phyloP scores from a whole-genome alignment of 1,140 invertebrate genomes.

The Musca vetustissima region DNA sequence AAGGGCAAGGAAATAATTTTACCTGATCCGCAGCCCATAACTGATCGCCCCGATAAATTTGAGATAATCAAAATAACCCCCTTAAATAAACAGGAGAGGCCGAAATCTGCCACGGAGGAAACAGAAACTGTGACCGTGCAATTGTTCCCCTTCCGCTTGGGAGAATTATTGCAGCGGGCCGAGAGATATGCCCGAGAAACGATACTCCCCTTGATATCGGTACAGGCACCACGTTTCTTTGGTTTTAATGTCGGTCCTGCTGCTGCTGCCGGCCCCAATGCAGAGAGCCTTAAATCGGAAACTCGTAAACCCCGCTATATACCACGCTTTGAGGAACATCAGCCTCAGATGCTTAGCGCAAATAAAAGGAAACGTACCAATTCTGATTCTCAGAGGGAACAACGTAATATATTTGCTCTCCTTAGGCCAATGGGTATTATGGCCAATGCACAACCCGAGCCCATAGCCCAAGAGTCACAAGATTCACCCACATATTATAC shows the following conservation, averaged over 20 bases:
- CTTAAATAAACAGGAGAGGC: constrained; percentile 1
- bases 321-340: constrained; percentile 50
- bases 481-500: constrained; percentile 47
- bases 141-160: constrained; percentile 73
- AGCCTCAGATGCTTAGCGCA: constrained; percentile 34
- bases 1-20: constrained; percentile 54
- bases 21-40: constrained; percentile 16
- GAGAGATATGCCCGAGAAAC: constrained; percentile 78
- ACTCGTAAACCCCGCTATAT: constrained; percentile 52
- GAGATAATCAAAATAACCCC: constrained; percentile 26
- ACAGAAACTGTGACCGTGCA: constrained; percentile 69
- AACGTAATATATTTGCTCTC: constrained; percentile 45
- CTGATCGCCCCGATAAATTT: constrained; percentile 1
- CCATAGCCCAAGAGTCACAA: neutral
- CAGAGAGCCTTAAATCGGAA: constrained; percentile 28
- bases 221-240: constrained; percentile 72
- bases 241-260: constrained; percentile 55
- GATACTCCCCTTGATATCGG: constrained; percentile 71
- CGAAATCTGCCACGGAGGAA: constrained; percentile 31
- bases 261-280: constrained; percentile 34
- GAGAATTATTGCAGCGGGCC: constrained; percentile 75
- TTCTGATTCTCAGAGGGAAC: constrained; percentile 22
- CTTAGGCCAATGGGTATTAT: constrained; percentile 22
- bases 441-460: constrained; percentile 1
- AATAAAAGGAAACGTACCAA: constrained; percentile 8